A percentile compares a stretch with the other conserved stretches of the same genome.
phyloP scores from a whole-genome alignment of 2,888 invertebrate genomes.

The Stenotaenia linearis region DNA sequence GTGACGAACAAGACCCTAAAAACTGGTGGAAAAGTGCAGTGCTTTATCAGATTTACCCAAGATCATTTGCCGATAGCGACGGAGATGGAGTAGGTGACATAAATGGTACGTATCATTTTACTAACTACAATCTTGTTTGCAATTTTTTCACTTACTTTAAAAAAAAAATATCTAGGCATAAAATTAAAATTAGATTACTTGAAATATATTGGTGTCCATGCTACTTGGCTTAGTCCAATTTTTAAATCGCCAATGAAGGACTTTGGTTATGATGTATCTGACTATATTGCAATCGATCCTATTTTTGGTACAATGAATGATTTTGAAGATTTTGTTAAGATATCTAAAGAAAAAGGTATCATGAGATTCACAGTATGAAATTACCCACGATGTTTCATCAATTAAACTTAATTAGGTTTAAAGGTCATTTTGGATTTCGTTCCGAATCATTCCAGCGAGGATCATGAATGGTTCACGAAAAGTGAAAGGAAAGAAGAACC shows the following conservation, averaged over 20 bases:
- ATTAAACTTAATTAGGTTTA: constrained; percentile 45
- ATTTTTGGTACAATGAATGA: constrained; percentile 69
- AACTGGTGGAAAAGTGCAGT: background rate
- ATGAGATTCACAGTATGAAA: background rate
- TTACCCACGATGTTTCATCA: too few species aligned
- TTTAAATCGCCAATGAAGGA: constrained; percentile 77
- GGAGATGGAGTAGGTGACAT: background rate
- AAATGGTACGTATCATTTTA: too few species aligned
- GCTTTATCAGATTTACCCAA: constrained; percentile 17
- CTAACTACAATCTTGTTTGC: too few species aligned
- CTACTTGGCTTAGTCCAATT: constrained; percentile 79
- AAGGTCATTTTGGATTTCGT: constrained; percentile 54
- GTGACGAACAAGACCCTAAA: background rate
- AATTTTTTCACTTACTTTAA: too few species aligned
- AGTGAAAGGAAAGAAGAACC: constrained; percentile 57
- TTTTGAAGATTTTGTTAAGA: constrained; percentile 57
- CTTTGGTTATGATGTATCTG: constrained; percentile 79
- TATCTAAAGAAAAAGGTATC: constrained; percentile 53
- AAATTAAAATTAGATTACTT: constrained; percentile 54
- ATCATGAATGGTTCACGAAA: constrained; percentile 66
- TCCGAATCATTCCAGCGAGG: constrained; percentile 50
- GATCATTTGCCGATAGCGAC: background rate
- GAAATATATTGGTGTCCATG: constrained; percentile 62
- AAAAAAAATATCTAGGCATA: too few species aligned
- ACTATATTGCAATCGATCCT: constrained; percentile 66